Percentiles rank a stretch among this genome's conserved stretches.
These are phyloP conservation scores for Conopomorpha cramerella DNA, from an alignment of 1,140 invertebrate species.

Conservation along the genomic window DNA sequence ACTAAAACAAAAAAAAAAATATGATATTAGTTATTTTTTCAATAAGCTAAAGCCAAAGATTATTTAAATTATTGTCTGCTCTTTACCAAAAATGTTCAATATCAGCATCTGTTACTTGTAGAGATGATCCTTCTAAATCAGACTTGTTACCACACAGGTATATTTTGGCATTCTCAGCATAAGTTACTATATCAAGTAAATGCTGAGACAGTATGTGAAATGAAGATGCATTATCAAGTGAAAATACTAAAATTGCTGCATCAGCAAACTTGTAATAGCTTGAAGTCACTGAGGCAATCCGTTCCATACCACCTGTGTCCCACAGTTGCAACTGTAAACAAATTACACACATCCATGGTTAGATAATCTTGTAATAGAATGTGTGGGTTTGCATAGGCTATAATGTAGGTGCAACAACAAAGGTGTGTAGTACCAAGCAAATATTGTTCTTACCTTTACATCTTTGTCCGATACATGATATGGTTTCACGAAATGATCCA, in stretches of 20 bases:
- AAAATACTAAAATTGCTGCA: constrained; percentile 88
- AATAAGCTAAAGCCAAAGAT: not conserved
- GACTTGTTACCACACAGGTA: constrained; percentile 91
- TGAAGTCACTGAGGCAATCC: constrained; percentile 90
- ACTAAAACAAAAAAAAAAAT: constrained; percentile 56
- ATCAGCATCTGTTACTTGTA: constrained; percentile 84
- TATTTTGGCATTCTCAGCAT: constrained; percentile 92
- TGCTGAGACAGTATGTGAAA: constrained; percentile 92
- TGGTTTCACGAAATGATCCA: constrained; percentile 87
- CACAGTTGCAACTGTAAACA: constrained; percentile 80
- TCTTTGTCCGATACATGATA: constrained; percentile 76
- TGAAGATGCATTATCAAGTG: constrained; percentile 86
- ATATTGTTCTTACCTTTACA: constrained; percentile 79
- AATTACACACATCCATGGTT: no score
- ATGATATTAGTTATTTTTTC: constrained; percentile 6
- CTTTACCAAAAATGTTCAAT: constrained; percentile 87
- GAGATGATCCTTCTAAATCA: constrained; percentile 73
- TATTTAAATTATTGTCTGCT: constrained; percentile 1
- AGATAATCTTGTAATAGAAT: no score
- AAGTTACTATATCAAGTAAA: constrained; percentile 86
- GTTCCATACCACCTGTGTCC: constrained; percentile 94
- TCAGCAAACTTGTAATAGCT: constrained; percentile 94
- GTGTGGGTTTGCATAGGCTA: no score
- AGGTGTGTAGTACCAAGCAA: no score
- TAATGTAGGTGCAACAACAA: no score